A percentile compares a stretch with the other conserved stretches of the same genome.
Conservation (phyloP, 2,797 vertebrate genomes). For the Oceanodroma leucorhoa region DNA sequence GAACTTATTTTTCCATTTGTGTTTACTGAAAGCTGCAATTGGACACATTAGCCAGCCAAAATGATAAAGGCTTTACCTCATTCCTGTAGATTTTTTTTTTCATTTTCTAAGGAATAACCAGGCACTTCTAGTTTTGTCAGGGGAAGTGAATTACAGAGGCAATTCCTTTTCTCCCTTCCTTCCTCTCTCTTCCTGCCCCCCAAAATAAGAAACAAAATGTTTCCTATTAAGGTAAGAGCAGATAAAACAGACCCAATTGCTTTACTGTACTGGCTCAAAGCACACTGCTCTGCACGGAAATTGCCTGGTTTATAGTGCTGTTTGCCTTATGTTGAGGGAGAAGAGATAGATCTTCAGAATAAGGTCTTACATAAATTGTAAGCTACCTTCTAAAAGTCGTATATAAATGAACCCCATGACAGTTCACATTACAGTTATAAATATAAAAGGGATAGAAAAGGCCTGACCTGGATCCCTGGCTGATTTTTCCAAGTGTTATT, state of each 20-base stretch:
- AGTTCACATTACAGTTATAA: slow-evolving; percentile 59
- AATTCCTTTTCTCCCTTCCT: neutral
- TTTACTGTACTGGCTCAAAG: neutral
- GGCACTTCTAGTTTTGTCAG: neutral
- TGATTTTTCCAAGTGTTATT: slow-evolving; percentile 7
- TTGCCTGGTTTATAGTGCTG: neutral
- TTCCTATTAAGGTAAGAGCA: neutral
- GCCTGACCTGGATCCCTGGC: neutral
- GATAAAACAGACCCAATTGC: neutral
- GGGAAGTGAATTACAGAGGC: neutral
- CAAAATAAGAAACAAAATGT: neutral
- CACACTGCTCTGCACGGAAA: neutral
- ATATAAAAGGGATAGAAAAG: slow-evolving; percentile 39
- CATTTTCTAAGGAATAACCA: neutral
- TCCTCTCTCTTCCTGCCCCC: neutral
- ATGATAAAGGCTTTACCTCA: neutral
- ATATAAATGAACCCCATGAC: neutral
- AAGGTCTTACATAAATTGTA: neutral
- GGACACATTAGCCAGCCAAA: neutral
- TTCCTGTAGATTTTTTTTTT: neutral
- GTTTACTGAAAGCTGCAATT: neutral
- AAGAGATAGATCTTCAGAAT: neutral
- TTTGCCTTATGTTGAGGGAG: neutral
- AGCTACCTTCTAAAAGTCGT: slow-evolving; percentile 14
- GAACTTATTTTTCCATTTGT: slow-evolving; percentile 23